Base-by-base conservation (phyloP, 2,888 invertebrate species). In the Drosophila melanosoma region DNA sequence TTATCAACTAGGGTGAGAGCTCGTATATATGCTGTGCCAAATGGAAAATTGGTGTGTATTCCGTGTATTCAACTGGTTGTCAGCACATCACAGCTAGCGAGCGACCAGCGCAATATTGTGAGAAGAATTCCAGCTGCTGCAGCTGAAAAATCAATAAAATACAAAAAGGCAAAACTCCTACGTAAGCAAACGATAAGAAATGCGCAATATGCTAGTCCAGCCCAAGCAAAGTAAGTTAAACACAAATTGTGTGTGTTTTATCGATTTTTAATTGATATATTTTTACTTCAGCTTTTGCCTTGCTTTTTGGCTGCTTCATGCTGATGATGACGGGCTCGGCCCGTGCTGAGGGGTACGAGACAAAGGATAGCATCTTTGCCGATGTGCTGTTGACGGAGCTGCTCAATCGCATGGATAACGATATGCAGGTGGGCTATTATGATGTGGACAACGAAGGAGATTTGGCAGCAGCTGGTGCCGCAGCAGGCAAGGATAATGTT, bases 371-470 rank as follows among this genome's bases (percentile, higher is more conserved):
- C 87, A 94, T 95, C 74, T 94, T 96, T 84, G 95, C 96, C 59
- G 96, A 96, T 89, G 95, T 95, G 69, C 94, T 97, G 74, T 94
- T 97, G 68, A 95, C 96, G 75, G 96, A 97, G 90, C 94, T 97
- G 36, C 95, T 97, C 58, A 96, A 96, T 91, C 95, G 96, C 70
- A 96, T 97, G 95, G 96, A 96, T 67, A 96, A 95, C 85, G 96
- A 97, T 68, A 94, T 96, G 85, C 82, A 89, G 51, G 96, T 96
- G 64, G 95, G 95, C 2, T 93, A 93, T 58, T 92, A 93, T 45
- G 93, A 93, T 77, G 89, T 92, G 52, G 90, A 92, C 53, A 85
- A 88, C 52, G 87, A 87, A n/a, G 75, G 83, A 11, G 91, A 92
- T 53, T 69, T 92, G 36, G 90, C 91, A 4, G 84, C 67, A 12